These are phyloP conservation scores for Microtus ochrogaster DNA, from an alignment of 2,113 vertebrate genomes.

Conservation along the genomic window DNA sequence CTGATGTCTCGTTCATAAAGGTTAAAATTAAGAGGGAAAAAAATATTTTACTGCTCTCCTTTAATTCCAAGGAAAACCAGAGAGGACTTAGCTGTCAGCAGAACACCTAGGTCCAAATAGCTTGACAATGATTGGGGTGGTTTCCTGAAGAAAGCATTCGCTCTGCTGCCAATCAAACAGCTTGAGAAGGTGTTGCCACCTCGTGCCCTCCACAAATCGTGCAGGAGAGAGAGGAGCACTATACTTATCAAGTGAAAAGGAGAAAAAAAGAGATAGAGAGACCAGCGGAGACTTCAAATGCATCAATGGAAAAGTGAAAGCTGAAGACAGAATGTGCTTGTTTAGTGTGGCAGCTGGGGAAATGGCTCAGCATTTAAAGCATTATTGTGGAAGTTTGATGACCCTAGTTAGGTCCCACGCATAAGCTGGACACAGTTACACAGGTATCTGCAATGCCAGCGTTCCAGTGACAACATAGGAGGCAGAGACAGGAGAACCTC, in stretches of 20 bases:
- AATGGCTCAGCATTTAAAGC: neutral
- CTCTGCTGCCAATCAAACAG: neutral
- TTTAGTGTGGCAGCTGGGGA: neutral
- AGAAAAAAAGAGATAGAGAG: neutral
- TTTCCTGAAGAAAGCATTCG: neutral
- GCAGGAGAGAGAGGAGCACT: neutral
- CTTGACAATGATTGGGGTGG: neutral
- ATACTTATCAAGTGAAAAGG: neutral
- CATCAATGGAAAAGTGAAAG: neutral
- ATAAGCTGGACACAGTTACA: neutral
- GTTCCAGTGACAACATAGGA: neutral
- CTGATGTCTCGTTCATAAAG: neutral
- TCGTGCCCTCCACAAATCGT: neutral
- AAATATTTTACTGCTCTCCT: neutral
- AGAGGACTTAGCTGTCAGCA: neutral
- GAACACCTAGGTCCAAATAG: neutral
- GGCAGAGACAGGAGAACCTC: neutral
- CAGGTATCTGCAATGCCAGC: neutral
- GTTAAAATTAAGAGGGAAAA: neutral
- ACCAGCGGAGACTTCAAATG: neutral
- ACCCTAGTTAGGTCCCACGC: neutral
- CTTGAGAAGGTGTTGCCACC: neutral
- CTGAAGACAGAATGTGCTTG: neutral
- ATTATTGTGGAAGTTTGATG: neutral
- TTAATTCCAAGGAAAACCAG: neutral